Evolutionary conservation across 2,113 vertebrate genomes (phyloP).

Genomic region (Alectura lathami): DNA sequence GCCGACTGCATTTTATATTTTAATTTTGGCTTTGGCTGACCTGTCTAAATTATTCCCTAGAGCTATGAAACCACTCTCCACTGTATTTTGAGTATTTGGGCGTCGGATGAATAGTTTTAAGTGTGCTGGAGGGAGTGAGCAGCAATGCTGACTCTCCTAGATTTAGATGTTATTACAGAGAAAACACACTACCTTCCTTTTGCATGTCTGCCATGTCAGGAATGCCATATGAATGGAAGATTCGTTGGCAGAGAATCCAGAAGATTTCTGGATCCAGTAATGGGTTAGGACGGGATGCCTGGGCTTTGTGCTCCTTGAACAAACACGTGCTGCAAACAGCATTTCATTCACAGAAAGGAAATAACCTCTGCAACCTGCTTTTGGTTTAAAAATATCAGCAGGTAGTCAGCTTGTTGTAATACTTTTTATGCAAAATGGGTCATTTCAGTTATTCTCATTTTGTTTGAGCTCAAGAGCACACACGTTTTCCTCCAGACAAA

Average conservation of each 20-base stretch:
- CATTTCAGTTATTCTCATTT: neutral
- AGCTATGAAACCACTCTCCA: neutral
- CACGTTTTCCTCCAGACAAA: neutral
- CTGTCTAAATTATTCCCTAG: constrained; percentile 21
- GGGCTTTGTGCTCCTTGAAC: neutral
- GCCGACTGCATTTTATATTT: constrained; percentile 56
- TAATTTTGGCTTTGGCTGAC: constrained; percentile 45
- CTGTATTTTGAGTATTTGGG: neutral
- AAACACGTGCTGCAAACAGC: neutral
- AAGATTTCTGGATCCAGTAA: neutral
- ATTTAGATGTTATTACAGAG: neutral
- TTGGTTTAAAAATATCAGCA: neutral
- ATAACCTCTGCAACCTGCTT: neutral
- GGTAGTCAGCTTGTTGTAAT: neutral
- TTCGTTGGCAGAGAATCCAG: neutral
- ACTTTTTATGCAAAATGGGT: neutral
- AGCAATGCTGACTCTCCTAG: constrained; percentile 3
- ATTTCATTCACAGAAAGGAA: neutral
- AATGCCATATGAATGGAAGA: neutral
- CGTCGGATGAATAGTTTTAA: constrained; percentile 3
- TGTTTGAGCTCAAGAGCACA: neutral
- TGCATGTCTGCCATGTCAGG: neutral
- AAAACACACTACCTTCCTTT: neutral
- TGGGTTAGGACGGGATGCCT: neutral
- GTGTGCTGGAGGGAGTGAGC: neutral